Percentiles rank a stretch among this genome's conserved stretches.
These are phyloP conservation scores for Sebastes itinus DNA, from an alignment of 2,797 vertebrate species.

Conservation along the genomic window DNA sequence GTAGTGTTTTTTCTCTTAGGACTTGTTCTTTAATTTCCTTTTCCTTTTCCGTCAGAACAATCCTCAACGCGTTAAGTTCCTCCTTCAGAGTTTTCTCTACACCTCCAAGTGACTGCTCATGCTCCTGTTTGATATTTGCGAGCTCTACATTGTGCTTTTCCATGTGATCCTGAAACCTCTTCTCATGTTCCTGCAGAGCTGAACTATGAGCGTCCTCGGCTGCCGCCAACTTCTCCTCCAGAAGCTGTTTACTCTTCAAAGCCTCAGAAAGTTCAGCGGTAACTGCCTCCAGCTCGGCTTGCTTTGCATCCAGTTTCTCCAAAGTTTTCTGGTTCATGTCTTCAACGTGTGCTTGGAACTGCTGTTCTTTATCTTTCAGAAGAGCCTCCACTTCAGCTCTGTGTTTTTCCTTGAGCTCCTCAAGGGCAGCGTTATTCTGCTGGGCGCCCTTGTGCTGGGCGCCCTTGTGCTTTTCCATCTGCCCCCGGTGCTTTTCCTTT, in stretches of 20 bases:
- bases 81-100: conserved; percentile 87
- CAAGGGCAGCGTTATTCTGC: conserved; percentile 79
- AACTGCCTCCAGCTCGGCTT: conserved; percentile 89
- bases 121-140: conserved; percentile 80
- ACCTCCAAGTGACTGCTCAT: conserved; percentile 80
- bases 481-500: conserved; percentile 83
- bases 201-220: conserved; percentile 69
- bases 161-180: conserved; percentile 82
- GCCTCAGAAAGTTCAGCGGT: conserved; percentile 87
- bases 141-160: conserved; percentile 82
- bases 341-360: conserved; percentile 88
- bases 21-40: conserved; percentile 79
- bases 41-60: conserved; percentile 86
- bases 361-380: conserved; percentile 88
- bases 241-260: conserved; percentile 79
- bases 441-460: conserved; percentile 45
- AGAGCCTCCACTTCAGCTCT: conserved; percentile 79
- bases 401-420: conserved; percentile 83
- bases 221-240: conserved; percentile 83
- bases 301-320: conserved; percentile 91
- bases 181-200: conserved; percentile 79
- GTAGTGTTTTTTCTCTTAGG: conserved; percentile 75
- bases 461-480: conserved; percentile 83
- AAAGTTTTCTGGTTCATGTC: conserved; percentile 94
- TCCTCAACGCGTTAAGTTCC: conserved; percentile 85